Percentiles rank a stretch among this genome's conserved stretches.
These are phyloP conservation scores for Campylorhamphus procurvoides DNA, from an alignment of 2,113 vertebrate species.

Conservation along the genomic window DNA sequence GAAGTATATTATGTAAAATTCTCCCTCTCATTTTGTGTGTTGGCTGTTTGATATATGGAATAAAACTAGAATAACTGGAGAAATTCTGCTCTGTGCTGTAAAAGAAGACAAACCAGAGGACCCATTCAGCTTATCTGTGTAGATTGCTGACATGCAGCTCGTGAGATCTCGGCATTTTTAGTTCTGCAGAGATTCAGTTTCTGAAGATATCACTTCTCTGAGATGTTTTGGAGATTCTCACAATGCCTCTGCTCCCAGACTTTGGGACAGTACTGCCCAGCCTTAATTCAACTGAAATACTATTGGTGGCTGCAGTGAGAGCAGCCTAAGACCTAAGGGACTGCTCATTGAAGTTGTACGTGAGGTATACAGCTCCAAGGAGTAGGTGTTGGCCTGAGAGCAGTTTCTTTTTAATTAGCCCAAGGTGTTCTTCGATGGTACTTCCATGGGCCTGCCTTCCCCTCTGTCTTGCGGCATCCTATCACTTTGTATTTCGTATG, in stretches of 20 bases:
- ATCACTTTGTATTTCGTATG: neutral
- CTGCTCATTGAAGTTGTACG: neutral
- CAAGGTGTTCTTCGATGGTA: neutral
- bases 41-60: neutral
- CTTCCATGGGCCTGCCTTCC: neutral
- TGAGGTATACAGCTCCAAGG: neutral
- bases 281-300: neutral
- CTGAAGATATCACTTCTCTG: neutral
- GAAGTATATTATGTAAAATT: neutral
- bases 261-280: neutral
- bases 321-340: neutral
- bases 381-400: neutral
- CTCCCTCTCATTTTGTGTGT: neutral
- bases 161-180: neutral
- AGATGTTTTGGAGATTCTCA: neutral
- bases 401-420: neutral
- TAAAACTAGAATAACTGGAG: neutral
- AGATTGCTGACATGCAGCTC: neutral
- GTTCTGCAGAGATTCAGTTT: neutral
- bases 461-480: neutral
- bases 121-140: neutral
- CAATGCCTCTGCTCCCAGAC: neutral
- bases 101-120: neutral
- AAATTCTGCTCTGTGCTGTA: neutral
- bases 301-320: neutral